A percentile compares a stretch with the other conserved stretches of the same genome.
Conservation (phyloP, 23 tunicate species). For the Oikopleura albicans region DNA sequence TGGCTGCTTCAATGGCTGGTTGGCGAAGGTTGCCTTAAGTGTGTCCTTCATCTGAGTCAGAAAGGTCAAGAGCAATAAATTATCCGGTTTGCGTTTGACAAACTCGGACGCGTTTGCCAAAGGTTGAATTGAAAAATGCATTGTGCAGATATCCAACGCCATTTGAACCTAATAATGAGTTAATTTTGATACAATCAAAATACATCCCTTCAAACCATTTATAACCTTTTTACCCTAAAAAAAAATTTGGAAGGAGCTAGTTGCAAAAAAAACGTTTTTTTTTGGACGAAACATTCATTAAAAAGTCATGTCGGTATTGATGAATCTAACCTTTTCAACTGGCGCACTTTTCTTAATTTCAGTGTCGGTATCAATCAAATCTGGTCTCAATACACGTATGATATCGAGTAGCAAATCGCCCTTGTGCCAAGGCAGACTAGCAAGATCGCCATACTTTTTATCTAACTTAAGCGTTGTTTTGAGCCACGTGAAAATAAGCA, state of each 20-base stretch:
- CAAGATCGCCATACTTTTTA: background rate
- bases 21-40: no score
- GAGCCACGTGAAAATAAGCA: background rate
- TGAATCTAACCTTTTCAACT: background rate
- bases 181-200: no score
- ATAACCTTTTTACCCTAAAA: no score
- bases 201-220: no score
- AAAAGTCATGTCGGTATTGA: no score
- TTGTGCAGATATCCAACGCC: background rate
- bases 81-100: background rate
- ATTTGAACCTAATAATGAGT: background rate
- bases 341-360: background rate
- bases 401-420: background rate
- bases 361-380: background rate
- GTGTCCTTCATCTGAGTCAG: background rate
- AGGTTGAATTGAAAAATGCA: background rate
- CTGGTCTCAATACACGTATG: background rate
- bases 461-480: background rate
- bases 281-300: no score
- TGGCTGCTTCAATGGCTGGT: background rate
- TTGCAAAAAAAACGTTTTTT: no score
- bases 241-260: no score
- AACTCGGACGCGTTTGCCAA: background rate
- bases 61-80: background rate
- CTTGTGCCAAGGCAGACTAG: background rate